These are phyloP conservation scores for Bombus superbus DNA, from an alignment of 1,140 invertebrate genomes.

Conservation along the genomic window DNA sequence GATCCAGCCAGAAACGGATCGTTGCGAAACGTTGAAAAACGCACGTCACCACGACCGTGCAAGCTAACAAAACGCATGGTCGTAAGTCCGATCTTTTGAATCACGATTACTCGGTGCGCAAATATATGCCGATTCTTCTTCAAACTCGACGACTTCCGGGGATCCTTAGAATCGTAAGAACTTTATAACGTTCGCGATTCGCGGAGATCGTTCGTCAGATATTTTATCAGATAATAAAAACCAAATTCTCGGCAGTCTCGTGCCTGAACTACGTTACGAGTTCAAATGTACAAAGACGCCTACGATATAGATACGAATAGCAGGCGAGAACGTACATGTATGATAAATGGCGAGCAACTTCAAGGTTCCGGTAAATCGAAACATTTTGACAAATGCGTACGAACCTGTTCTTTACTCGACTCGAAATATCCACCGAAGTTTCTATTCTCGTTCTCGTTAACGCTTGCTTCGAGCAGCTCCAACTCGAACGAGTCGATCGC, in stretches of 20 bases:
- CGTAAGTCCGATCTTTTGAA: background rate
- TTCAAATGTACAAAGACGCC: too few relatives aligned
- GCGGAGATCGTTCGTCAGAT: too few relatives aligned
- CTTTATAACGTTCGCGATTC: too few relatives aligned
- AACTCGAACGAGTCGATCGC: background rate
- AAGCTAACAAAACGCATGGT: fast-evolving
- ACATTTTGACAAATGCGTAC: too few relatives aligned
- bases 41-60: too few relatives aligned
- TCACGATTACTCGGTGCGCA: background rate
- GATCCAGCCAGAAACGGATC: background rate
- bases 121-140: background rate
- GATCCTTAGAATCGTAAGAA: background rate
- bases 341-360: too few relatives aligned
- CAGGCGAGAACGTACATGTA: background rate
- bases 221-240: background rate
- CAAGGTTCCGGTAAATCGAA: too few relatives aligned
- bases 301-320: background rate
- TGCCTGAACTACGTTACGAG: too few relatives aligned
- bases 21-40: background rate
- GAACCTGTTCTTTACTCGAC: too few relatives aligned
- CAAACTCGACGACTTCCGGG: background rate
- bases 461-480: too few relatives aligned
- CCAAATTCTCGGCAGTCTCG: background rate
- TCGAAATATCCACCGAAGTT: too few relatives aligned
- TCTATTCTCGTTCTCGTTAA: too few relatives aligned